These are phyloP conservation scores for Whitmania pigra DNA, from an alignment of 1,140 invertebrate species.

Conservation along the genomic window DNA sequence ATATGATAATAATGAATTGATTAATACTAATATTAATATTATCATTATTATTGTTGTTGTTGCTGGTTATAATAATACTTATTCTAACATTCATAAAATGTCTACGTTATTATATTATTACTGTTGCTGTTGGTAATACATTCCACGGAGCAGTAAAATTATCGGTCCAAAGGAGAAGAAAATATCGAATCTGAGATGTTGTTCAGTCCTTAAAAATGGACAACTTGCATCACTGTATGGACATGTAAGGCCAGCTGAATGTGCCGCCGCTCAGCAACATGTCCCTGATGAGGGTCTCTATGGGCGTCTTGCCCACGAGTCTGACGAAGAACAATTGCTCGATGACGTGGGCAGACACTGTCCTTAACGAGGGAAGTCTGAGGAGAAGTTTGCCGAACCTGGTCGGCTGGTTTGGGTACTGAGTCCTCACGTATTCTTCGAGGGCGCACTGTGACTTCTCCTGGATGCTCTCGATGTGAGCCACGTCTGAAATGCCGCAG, in stretches of 20 bases:
- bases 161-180: not conserved
- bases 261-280: conserved; percentile 76
- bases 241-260: conserved; percentile 91
- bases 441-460: conserved; percentile 91
- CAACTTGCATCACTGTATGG: conserved; percentile 2
- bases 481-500: conserved; percentile 78
- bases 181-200: too few species aligned
- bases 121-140: not conserved
- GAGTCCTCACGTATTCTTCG: conserved; percentile 85
- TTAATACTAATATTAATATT: too few species aligned
- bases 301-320: conserved; percentile 88
- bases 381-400: conserved; percentile 84
- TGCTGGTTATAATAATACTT: not conserved
- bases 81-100: too few species aligned
- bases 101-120: conserved; percentile 8
- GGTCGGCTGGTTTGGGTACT: conserved; percentile 88
- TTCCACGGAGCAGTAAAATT: not conserved
- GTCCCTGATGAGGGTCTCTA: conserved; percentile 88
- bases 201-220: too few species aligned
- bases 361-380: conserved; percentile 74
- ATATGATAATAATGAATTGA: conserved; percentile 3
- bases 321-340: conserved; percentile 93
- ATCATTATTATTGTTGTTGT: not conserved
- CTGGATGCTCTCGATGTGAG: conserved; percentile 84
- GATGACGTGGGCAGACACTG: conserved; percentile 81